Evolutionary conservation across 2,888 invertebrate species (phyloP).

Genomic region (Synergus gifuensis): DNA sequence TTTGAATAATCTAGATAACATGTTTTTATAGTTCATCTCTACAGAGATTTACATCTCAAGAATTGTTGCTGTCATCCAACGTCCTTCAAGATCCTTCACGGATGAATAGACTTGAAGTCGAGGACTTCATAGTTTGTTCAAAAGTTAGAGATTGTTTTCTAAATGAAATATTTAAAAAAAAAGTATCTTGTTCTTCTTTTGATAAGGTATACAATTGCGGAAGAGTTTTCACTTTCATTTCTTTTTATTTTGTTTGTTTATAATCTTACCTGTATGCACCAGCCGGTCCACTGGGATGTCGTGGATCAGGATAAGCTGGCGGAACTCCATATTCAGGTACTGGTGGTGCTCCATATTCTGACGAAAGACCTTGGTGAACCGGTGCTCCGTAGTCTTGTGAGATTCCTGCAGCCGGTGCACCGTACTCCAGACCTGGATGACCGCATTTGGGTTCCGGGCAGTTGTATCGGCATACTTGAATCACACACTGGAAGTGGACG

Average conservation of each 20-base stretch:
- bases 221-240: background rate
- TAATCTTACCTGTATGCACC: conserved; percentile 82
- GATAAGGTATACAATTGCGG: background rate
- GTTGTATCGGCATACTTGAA: conserved; percentile 95
- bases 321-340: conserved; percentile 86
- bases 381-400: conserved; percentile 85
- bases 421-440: conserved; percentile 79
- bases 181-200: no score
- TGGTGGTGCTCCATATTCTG: conserved; percentile 86
- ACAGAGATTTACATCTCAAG: no score
- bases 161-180: no score
- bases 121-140: background rate
- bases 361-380: conserved; percentile 78
- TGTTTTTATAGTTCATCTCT: no score
- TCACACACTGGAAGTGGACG: conserved; percentile 97
- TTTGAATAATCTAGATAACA: no score
- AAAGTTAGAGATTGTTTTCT: no score
- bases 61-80: no score
- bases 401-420: conserved; percentile 77
- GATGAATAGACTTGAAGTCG: no score
- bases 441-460: conserved; percentile 95
- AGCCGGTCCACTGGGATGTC: conserved; percentile 91
- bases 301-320: conserved; percentile 91
- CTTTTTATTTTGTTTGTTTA: background rate
- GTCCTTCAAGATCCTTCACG: no score